Conservation (phyloP, 2,797 vertebrate genomes). For the Luscinia luscinia region DNA sequence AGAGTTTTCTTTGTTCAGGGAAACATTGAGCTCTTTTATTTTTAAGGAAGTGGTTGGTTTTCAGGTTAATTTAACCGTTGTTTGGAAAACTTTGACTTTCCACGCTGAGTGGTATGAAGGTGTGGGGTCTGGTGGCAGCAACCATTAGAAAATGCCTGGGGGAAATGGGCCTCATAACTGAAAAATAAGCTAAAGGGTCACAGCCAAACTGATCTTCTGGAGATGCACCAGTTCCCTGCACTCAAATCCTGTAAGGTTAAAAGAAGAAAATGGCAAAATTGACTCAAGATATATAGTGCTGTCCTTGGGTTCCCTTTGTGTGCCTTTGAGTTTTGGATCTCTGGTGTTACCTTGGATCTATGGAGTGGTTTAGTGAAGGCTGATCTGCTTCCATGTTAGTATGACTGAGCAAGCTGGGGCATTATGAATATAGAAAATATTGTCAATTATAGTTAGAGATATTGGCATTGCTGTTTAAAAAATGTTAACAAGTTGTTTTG, state of each 20-base stretch:
- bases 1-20: background rate
- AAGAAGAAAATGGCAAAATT: background rate
- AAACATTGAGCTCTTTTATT: background rate
- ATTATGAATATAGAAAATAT: conserved; percentile 16
- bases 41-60: background rate
- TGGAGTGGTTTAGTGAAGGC: background rate
- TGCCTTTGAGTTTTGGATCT: background rate
- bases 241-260: background rate
- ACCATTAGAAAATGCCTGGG: background rate
- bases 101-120: background rate
- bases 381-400: background rate
- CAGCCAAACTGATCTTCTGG: background rate
- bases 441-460: background rate
- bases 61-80: background rate
- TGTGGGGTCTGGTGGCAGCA: background rate
- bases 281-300: background rate
- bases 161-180: background rate
- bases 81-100: background rate
- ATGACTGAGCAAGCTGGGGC: background rate
- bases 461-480: background rate
- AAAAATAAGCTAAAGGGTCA: background rate
- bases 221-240: background rate
- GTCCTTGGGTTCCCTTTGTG: background rate
- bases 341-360: background rate
- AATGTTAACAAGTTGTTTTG: conserved; percentile 28